Base-by-base conservation (phyloP, 2,113 vertebrate genomes). In the Chaetorhynchus papuensis region DNA sequence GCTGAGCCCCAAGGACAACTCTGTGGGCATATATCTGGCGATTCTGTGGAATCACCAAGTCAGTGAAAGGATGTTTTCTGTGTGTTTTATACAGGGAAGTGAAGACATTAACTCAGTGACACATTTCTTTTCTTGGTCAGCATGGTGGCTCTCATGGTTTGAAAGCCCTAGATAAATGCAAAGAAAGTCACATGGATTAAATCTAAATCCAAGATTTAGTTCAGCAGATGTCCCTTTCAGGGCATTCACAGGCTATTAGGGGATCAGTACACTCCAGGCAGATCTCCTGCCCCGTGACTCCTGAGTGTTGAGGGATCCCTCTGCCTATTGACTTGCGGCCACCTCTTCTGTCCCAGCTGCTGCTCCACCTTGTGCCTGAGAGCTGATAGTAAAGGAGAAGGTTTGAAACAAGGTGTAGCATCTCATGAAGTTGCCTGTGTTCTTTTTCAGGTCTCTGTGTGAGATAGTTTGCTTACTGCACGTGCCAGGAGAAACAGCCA, bases 131-230 rank as follows among this genome's bases (percentile, higher is more conserved):
- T 71, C 72, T 77, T 89, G 69, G 49, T 87, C 56, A 79, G 54
- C 21, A 15, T 3, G 0, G 45, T 27, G 21, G 11, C 31, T 86
- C 31, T 68, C 5, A 7, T 45, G 31, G 30, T 65, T 74, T 52
- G 57, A 90, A 89, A 96, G 65, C 84, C 66, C 65, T 41, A 50
- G 42, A 91, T 89, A 93, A 97, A 94, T 53, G 61, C 65, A 92
- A 79, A 74, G 61, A 61, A 94, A 93, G 64, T 70, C 79, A 89
- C 9, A 6, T 44, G 83, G 91, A 92, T 96, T 92, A 94, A 95
- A 89, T 95, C 86, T 83, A 93, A 96, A 93, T 90, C 90, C 93
- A 95, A 90, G 83, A 89, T 92, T 92, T 90, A 87, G 39, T 84
- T 83, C 6, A 8, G 63, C 95, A 95, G 76, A 74, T 96, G 94